Evolutionary conservation across 2,113 vertebrate species (phyloP), one percentile per base, ranked within the genome.

Genomic region (Vulpes lagopus): DNA sequence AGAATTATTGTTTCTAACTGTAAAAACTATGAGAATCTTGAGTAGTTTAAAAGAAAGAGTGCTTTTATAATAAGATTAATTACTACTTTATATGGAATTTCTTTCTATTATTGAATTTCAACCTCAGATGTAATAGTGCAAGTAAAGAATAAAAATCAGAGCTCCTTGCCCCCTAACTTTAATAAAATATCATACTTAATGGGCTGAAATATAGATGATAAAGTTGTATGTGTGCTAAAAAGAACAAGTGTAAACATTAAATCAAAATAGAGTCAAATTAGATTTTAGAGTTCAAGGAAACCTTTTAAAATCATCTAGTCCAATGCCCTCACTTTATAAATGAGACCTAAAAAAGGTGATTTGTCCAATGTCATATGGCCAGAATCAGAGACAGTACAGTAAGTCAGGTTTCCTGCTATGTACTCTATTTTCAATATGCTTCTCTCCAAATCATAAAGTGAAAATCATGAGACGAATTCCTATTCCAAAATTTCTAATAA

Each of bases 101-200:
- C 71, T 96, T 96, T 11, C 14, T 5, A 82, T 92, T 85, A 76
- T 14, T 95, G 49, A 89, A 89, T 88, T 97, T 97, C 86, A 94
- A 53, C 25, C 78, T 81, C 60, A 90, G 51, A 53, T 94, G 5
- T 89, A 81, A 97, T 53, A 84, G 5, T 65, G n/a, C 4, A 94
- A 59, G 57, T 76, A 89, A 81, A 76, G 8, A 96, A 96, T 64
- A 95, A 98, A 96, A 94, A 81, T 65, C 74, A 95, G 43, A 96
- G 10, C 32, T 78, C 62, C 53, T 82, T 83, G 73, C 0, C 7
- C 20, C 25, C 62, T 73, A 83, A 91, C 32, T 49, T 93, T 89
- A 59, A 93, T 82, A 49, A 92, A 91, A 71, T 53, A 57, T n/a
- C 89, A 76, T 53, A 96, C 89, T 74, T 83, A 96, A 94, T 86